Percentiles rank a stretch among this genome's conserved stretches.
Evolutionary conservation across 2,797 vertebrate genomes (phyloP).

Genomic region (Melopsittacus undulatus): DNA sequence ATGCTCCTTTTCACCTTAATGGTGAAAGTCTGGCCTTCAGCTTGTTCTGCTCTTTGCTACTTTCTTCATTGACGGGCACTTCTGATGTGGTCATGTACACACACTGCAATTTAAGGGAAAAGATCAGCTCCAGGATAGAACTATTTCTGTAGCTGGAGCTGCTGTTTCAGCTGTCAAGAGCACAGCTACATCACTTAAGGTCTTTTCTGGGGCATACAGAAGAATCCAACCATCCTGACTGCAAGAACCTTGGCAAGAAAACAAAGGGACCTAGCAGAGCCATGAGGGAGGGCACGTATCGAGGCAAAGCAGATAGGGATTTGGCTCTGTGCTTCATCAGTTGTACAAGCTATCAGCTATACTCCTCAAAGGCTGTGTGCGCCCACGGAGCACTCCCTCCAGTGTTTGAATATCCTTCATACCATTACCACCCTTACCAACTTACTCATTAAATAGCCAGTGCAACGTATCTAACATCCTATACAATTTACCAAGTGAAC

Average conservation of each 20-base stretch:
- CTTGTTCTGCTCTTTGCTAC: conserved; percentile 19
- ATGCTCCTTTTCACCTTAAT: conserved; percentile 13
- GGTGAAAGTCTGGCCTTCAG: conserved; percentile 19
- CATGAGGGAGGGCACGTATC: neutral
- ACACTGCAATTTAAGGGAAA: neutral
- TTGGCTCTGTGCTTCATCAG: neutral
- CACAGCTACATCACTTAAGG: neutral
- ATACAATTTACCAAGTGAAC: neutral
- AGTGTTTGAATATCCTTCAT: neutral
- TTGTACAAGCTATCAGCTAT: neutral
- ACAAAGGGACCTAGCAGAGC: neutral
- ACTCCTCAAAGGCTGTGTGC: neutral
- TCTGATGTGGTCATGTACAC: neutral
- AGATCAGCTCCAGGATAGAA: conserved; percentile 1
- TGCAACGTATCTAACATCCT: neutral
- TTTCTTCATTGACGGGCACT: neutral
- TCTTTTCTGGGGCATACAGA: neutral
- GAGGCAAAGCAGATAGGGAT: neutral
- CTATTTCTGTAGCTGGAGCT: neutral
- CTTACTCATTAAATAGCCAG: neutral
- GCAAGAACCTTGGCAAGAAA: conserved; percentile 1
- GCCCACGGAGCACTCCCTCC: neutral
- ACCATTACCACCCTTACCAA: neutral
- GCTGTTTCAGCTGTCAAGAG: neutral
- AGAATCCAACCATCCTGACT: neutral